Evolutionary conservation across 2,888 invertebrate genomes (phyloP).

Genomic region (Phymatocera aterrima): DNA sequence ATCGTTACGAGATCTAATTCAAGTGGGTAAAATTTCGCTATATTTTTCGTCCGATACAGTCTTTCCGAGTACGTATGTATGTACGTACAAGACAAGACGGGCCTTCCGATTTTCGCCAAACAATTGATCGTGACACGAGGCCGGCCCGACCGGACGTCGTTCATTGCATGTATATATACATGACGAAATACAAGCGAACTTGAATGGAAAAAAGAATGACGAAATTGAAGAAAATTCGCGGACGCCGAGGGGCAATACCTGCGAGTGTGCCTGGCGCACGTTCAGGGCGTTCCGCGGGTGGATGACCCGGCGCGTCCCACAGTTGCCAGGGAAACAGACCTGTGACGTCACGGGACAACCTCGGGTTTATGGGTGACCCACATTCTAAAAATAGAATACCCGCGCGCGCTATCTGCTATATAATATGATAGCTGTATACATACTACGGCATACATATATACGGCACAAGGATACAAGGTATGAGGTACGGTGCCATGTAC

Average conservation of each 20-base stretch:
- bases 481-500: too few relatives aligned
- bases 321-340: constrained; percentile 72
- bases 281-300: constrained; percentile 58
- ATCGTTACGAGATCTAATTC: too few relatives aligned
- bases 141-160: too few relatives aligned
- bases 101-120: too few relatives aligned
- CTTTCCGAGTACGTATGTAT: too few relatives aligned
- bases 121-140: too few relatives aligned
- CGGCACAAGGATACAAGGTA: constrained; percentile 45
- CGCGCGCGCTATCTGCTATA: constrained; percentile 50
- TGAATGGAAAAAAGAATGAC: neutral
- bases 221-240: neutral
- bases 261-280: neutral
- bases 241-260: neutral
- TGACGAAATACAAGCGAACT: neutral
- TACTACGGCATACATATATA: neutral
- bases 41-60: too few relatives aligned
- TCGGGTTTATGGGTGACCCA: constrained; percentile 73
- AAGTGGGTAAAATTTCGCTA: too few relatives aligned
- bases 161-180: neutral
- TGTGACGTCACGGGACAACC: constrained; percentile 73
- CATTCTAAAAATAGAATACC: constrained; percentile 73
- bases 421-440: neutral
- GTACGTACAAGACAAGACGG: too few relatives aligned
- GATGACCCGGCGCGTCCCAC: constrained; percentile 69